Evolutionary conservation across 2,888 invertebrate species (phyloP).

Genomic region (Sminthurides aquaticus): DNA sequence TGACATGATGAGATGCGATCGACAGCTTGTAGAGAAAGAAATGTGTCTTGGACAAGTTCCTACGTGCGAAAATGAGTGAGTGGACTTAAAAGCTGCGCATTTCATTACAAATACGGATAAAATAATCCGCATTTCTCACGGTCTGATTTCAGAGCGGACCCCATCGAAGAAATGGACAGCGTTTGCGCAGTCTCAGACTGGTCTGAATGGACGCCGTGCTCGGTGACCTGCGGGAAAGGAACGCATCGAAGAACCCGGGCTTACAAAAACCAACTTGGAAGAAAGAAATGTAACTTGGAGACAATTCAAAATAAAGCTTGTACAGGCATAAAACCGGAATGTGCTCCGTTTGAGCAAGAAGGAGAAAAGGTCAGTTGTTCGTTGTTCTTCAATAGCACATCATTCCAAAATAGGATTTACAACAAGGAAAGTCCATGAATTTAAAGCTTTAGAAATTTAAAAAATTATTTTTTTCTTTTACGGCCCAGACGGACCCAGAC

Average conservation of each 20-base stretch:
- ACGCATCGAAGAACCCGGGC: slow-evolving; percentile 65
- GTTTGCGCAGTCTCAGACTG: slow-evolving; percentile 65
- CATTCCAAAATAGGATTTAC: slow-evolving; percentile 2
- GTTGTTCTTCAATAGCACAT: neutral
- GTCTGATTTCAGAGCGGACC: slow-evolving; percentile 17
- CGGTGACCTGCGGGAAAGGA: slow-evolving; percentile 74
- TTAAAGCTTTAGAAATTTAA: no score
- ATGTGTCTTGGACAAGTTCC: slow-evolving; percentile 76
- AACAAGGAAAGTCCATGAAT: no score
- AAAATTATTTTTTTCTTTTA: neutral
- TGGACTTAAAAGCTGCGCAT: neutral
- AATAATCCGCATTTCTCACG: neutral
- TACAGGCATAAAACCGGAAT: slow-evolving; percentile 51
- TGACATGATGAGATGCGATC: slow-evolving; percentile 58
- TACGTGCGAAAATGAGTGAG: slow-evolving; percentile 55
- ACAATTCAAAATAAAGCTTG: slow-evolving; percentile 73
- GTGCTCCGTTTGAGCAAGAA: slow-evolving; percentile 30
- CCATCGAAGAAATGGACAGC: slow-evolving; percentile 46
- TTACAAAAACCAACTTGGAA: slow-evolving; percentile 66
- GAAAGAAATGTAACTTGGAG: slow-evolving; percentile 71
- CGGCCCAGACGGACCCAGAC: slow-evolving; percentile 19
- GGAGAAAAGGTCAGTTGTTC: neutral
- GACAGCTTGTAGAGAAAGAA: slow-evolving; percentile 69
- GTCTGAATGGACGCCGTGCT: slow-evolving; percentile 79
- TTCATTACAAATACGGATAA: neutral